A percentile compares a stretch with the other conserved stretches of the same genome.
phyloP scores from a whole-genome alignment of 2,113 vertebrate genomes.

The Cnemophilus loriae region DNA sequence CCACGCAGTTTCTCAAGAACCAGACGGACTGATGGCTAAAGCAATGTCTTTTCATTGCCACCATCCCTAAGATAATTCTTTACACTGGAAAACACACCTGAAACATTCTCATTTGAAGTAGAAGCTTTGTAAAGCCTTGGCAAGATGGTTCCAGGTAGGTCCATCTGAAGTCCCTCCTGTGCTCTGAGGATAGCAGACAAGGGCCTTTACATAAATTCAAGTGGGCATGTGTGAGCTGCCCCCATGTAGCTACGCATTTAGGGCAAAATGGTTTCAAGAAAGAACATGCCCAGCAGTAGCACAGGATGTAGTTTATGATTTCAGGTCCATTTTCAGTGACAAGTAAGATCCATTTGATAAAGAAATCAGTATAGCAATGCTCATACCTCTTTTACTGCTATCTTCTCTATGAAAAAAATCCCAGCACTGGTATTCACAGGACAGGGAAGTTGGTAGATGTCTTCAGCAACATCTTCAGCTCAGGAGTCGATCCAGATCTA shows the following conservation, averaged over 20 bases:
- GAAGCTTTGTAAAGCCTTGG: neutral
- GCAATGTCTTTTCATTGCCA: neutral
- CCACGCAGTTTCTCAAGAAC: neutral
- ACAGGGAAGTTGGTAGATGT: neutral
- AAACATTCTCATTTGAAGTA: neutral
- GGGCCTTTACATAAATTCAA: neutral
- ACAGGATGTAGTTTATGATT: neutral
- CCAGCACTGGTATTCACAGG: neutral
- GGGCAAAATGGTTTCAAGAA: neutral
- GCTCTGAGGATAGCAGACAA: neutral
- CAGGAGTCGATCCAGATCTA: neutral
- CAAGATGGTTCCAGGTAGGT: neutral
- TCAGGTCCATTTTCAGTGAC: neutral
- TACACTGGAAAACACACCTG: neutral
- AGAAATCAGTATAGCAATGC: neutral
- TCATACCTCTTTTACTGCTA: neutral
- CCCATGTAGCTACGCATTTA: neutral
- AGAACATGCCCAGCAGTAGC: neutral
- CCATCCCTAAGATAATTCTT: neutral
- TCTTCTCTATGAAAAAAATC: neutral
- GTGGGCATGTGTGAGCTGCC: fast-evolving
- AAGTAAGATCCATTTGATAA: neutral
- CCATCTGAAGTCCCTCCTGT: neutral
- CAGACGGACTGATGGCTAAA: neutral
- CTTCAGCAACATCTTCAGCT: neutral